A percentile compares a stretch with the other conserved stretches of the same genome.
Conservation (phyloP, 2,888 invertebrate genomes). For the Neocrepidodera transversa region DNA sequence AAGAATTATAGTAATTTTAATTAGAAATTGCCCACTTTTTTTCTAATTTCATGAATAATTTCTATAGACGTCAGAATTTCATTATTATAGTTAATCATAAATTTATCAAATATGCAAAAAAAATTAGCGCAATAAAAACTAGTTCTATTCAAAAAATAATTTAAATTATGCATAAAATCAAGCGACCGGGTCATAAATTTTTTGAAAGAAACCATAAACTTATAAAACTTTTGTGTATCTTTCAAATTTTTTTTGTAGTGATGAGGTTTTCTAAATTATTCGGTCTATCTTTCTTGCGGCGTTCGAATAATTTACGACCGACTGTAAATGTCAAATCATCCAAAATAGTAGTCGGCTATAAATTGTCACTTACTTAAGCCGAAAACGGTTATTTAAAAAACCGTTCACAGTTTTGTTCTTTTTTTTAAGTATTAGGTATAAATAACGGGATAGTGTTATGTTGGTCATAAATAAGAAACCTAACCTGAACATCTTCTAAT, state of each 20-base stretch:
- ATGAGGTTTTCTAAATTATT: slow-evolving; percentile 12
- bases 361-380: slow-evolving; percentile 53
- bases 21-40: too few species aligned
- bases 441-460: too few species aligned
- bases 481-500: too few species aligned
- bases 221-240: slow-evolving; percentile 15
- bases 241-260: slow-evolving; percentile 11
- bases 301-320: slow-evolving; percentile 11
- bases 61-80: too few species aligned
- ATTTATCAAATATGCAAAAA: background rate
- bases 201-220: slow-evolving; percentile 15
- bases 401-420: too few species aligned
- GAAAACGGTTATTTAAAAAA: slow-evolving; percentile 53
- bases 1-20: too few species aligned
- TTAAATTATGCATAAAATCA: slow-evolving; percentile 13
- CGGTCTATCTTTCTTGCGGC: slow-evolving; percentile 13
- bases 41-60: too few species aligned
- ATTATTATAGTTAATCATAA: too few species aligned
- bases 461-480: too few species aligned
- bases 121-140: background rate
- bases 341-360: slow-evolving; percentile 38
- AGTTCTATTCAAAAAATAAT: background rate
- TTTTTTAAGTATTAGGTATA: too few species aligned
- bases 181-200: slow-evolving; percentile 8
- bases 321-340: slow-evolving; percentile 20